Conservation (phyloP, 2,797 vertebrate genomes). For the Eospalax fontanierii region DNA sequence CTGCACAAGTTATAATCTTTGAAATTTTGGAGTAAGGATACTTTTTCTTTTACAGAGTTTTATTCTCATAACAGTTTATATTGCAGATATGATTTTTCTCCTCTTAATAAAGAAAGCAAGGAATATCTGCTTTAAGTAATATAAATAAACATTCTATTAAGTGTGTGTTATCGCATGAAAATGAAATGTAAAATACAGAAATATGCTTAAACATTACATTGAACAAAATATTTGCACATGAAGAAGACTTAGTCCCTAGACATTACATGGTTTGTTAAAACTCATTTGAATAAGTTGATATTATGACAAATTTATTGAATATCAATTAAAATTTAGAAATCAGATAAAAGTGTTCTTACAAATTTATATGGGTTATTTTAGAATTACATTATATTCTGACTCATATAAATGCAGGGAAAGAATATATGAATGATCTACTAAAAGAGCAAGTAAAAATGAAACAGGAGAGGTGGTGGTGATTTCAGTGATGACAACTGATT, state of each 20-base stretch:
- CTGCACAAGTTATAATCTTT: neutral
- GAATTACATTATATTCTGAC: neutral
- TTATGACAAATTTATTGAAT: neutral
- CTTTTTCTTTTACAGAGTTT: neutral
- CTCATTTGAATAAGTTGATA: neutral
- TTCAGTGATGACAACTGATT: neutral
- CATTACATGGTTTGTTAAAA: neutral
- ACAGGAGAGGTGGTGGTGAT: neutral
- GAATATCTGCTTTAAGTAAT: neutral
- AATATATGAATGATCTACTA: neutral
- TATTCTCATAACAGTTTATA: neutral
- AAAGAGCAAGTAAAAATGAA: neutral
- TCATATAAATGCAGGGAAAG: neutral
- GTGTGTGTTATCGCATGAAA: neutral
- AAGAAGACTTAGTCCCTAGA: neutral
- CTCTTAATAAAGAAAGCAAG: neutral
- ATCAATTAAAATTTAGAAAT: neutral
- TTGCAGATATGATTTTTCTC: neutral
- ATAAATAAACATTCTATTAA: neutral
- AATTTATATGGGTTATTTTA: neutral
- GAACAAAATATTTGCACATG: neutral
- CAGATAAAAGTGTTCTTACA: neutral
- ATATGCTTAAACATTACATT: neutral
- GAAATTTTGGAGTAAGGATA: neutral
- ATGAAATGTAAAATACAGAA: neutral